Conservation (phyloP, 2,888 invertebrate species). For the Serrognathus titanus region DNA sequence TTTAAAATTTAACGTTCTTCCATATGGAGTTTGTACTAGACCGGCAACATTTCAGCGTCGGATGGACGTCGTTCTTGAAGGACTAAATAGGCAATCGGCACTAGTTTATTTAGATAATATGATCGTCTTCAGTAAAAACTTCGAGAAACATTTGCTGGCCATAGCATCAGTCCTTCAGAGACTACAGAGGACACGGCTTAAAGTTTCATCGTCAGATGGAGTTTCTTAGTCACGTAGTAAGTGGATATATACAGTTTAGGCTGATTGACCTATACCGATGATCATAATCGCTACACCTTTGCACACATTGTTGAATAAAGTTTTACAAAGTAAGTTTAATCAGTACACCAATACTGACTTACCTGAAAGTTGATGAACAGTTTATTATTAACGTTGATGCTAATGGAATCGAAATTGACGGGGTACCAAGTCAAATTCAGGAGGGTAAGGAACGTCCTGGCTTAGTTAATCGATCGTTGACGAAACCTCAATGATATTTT, state of each 20-base stretch:
- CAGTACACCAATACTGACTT: slow-evolving; percentile 20
- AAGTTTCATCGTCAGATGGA: neutral
- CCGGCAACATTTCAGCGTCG: no score
- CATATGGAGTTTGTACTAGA: no score
- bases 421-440: neutral
- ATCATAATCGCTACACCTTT: slow-evolving; percentile 17
- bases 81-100: neutral
- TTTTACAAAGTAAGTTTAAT: slow-evolving; percentile 9
- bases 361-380: slow-evolving; percentile 20
- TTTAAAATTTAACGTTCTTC: neutral
- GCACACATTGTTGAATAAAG: slow-evolving; percentile 17
- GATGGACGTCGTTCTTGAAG: no score
- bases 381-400: no score
- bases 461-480: neutral
- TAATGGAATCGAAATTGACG: neutral
- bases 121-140: slow-evolving; percentile 17
- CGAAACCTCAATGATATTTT: no score
- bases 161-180: slow-evolving; percentile 6
- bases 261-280: slow-evolving; percentile 12
- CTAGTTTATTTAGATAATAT: neutral
- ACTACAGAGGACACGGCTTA: neutral
- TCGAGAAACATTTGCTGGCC: slow-evolving; percentile 27
- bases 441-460: neutral
- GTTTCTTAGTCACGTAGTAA: neutral
- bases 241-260: neutral